Evolutionary conservation across 2,888 invertebrate species (phyloP).

Genomic region (Octonoba sinensis): DNA sequence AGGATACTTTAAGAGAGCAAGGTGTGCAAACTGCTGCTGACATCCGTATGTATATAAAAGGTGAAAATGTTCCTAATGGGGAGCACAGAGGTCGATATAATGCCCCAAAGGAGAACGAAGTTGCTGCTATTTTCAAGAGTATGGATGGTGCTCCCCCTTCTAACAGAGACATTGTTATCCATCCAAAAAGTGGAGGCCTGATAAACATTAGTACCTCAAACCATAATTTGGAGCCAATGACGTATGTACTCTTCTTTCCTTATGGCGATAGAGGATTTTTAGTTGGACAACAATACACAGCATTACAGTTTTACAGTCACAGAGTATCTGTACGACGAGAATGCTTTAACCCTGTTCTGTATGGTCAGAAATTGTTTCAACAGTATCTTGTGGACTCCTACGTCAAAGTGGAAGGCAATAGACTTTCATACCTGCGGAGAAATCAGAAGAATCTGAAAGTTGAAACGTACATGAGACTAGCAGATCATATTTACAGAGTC

Average conservation of each 20-base stretch:
- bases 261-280: not conserved
- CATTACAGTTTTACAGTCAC: not conserved
- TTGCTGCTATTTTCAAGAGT: constrained; percentile 42
- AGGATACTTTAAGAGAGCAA: not conserved
- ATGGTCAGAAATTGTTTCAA: constrained; percentile 67
- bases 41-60: constrained; percentile 1
- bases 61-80: not conserved
- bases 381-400: constrained; percentile 69
- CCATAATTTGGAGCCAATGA: constrained; percentile 18
- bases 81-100: constrained; percentile 12
- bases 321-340: not conserved
- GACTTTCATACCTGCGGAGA: not conserved
- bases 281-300: not conserved
- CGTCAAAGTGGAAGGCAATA: constrained; percentile 67
- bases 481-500: not conserved
- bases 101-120: constrained; percentile 12
- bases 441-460: not conserved
- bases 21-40: not conserved
- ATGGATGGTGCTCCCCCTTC: constrained; percentile 39
- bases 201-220: constrained; percentile 1
- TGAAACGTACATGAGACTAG: not conserved
- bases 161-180: constrained; percentile 1
- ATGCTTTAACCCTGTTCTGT: constrained; percentile 66
- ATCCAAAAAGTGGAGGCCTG: not conserved
- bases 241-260: constrained; percentile 15